These are phyloP conservation scores for Schrankia costaestrigalis DNA, from an alignment of 2,888 invertebrate species.

Conservation along the genomic window DNA sequence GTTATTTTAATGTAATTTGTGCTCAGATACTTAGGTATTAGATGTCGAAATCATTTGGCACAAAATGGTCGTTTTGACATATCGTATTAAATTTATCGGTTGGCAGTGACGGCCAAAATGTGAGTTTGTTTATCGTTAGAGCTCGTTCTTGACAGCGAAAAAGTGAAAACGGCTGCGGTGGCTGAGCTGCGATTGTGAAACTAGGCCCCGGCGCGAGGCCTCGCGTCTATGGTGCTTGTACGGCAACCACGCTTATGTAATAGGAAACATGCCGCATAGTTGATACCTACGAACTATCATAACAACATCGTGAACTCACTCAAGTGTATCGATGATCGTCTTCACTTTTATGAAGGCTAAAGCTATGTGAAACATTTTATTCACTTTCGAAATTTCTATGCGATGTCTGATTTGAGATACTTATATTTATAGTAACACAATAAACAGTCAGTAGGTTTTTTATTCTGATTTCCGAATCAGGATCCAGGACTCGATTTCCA, in stretches of 20 bases:
- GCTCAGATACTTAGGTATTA: conserved; percentile 45
- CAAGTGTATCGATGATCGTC: conserved; percentile 10
- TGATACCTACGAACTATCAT: conserved; percentile 34
- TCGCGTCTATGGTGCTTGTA: conserved; percentile 49
- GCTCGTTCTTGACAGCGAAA: conserved; percentile 80
- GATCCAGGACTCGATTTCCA: too few relatives aligned
- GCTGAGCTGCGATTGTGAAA: conserved; percentile 71
- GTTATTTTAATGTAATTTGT: conserved; percentile 48
- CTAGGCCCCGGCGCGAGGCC: conserved; percentile 58
- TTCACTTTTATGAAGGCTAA: conserved; percentile 25
- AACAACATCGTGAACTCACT: conserved; percentile 26
- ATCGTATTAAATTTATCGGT: conserved; percentile 35
- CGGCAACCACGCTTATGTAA: conserved; percentile 55
- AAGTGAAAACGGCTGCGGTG: conserved; percentile 78
- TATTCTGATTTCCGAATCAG: too few relatives aligned
- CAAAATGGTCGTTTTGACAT: conserved; percentile 39
- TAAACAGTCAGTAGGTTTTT: too few relatives aligned
- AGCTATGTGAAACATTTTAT: conserved; percentile 3
- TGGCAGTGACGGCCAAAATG: conserved; percentile 75
- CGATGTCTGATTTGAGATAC: too few relatives aligned
- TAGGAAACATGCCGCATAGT: conserved; percentile 48
- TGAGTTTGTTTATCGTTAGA: conserved; percentile 78
- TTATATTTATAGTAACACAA: too few relatives aligned
- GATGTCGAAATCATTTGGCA: conserved; percentile 40
- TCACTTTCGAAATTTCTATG: conserved; percentile 14